These are phyloP conservation scores for Pelecanoides urinatrix DNA, from an alignment of 2,113 vertebrate genomes.

Conservation along the genomic window DNA sequence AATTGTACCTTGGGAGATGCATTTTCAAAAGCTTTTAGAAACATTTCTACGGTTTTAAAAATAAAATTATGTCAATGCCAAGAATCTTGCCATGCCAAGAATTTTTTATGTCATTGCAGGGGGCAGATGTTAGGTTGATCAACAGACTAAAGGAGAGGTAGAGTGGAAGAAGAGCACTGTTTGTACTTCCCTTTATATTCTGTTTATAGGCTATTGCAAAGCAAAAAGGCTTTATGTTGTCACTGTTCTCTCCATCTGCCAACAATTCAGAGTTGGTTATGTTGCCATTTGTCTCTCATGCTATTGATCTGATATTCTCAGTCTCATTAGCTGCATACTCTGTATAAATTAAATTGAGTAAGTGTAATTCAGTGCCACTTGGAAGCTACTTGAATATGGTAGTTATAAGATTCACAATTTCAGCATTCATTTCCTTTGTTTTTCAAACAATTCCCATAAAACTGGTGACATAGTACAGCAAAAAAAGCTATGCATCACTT, in stretches of 20 bases:
- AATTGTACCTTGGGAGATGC: not conserved
- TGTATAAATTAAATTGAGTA: conserved; percentile 65
- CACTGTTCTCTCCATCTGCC: conserved; percentile 39
- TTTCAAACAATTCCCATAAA: conserved; percentile 54
- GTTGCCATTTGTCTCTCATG: conserved; percentile 46
- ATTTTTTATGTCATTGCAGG: not conserved
- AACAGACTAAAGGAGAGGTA: conserved; percentile 4
- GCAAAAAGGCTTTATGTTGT: not conserved
- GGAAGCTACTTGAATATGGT: conserved; percentile 2
- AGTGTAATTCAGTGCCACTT: conserved; percentile 47
- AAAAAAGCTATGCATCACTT: not conserved
- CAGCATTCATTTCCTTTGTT: conserved; percentile 56
- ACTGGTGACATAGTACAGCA: not conserved
- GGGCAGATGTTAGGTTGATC: not conserved
- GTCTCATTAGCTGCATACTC: conserved; percentile 43
- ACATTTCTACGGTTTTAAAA: not conserved
- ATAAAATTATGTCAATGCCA: not conserved
- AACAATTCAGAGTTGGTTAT: conserved; percentile 46
- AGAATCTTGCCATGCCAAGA: not conserved
- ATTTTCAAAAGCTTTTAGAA: conserved; percentile 20
- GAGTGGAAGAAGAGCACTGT: not conserved
- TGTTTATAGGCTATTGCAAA: conserved; percentile 1
- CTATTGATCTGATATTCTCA: conserved; percentile 66
- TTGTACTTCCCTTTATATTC: conserved; percentile 17
- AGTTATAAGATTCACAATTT: conserved; percentile 31